Base-by-base conservation (phyloP, 2,113 vertebrate species). In the Myotis davidii region DNA sequence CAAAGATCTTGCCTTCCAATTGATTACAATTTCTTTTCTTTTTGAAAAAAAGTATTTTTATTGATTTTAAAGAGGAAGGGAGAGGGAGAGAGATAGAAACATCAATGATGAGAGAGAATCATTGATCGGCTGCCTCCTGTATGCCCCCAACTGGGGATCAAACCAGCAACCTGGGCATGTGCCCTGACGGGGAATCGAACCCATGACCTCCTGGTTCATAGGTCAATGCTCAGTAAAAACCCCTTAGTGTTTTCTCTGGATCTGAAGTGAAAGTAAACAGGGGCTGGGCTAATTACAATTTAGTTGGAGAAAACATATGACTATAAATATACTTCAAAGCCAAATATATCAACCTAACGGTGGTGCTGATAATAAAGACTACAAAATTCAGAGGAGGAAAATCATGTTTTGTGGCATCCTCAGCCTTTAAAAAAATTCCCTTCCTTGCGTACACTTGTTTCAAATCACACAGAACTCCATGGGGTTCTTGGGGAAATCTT, bases 191-290 rank as follows among this genome's bases (percentile, higher is more conserved):
- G 59, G 59, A 27, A 25, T 61, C 25, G 59, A 61, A 61, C 59
- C 59, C 59, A 61, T 61, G 9, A 61, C 59, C 59, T 61, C 3
- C 56, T 61, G 56, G 56, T 61, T 61, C 23, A 61, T 61, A 61
- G 56, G 23, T 61, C 10, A 61, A 9, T 61, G 56, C 56, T 61
- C 50, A 27, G 6, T 88, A 52, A 65, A 56, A 85, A 6, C 18
- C 34, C 29, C 8, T 84, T 84, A 72, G 67, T 69, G 61, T 90
- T 95, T 94, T 72, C 65, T 87, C 20, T 74, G 23, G 50, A 85
- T 81, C 37, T 3, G 1, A 79, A 52, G 76, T 48, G 18, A 76
- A 70, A 89, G 87, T 86, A 89, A 90, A 27, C 8, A 48, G n/a
- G 59, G 34, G 34, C 20, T 25, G 56, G 56, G 59, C 25, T 61